Percentiles rank a stretch among this genome's conserved stretches.
Conservation (phyloP, 2,888 invertebrate genomes). For the Dynastes tityus region DNA sequence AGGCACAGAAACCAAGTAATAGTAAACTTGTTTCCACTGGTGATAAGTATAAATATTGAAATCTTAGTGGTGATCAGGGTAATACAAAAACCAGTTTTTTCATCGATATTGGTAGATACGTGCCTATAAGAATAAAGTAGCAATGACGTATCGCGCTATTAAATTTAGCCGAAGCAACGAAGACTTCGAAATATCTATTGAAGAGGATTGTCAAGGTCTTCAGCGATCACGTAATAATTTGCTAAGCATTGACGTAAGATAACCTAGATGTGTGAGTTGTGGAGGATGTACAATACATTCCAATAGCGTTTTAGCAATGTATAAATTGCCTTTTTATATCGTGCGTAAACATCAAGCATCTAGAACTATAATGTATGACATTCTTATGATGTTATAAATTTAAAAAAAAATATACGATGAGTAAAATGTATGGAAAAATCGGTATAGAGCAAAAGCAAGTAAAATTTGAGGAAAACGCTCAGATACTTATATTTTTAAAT, state of each 20-base stretch:
- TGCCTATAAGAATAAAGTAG: background rate
- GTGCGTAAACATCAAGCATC: too few relatives aligned
- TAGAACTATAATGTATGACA: too few relatives aligned
- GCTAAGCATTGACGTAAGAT: conserved; percentile 28
- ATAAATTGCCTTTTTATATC: too few relatives aligned
- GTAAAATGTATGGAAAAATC: too few relatives aligned
- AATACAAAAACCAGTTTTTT: conserved; percentile 25
- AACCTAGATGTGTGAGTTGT: conserved; percentile 15
- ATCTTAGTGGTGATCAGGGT: background rate
- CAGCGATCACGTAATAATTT: conserved; percentile 27
- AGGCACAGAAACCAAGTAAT: background rate
- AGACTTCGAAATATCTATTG: conserved; percentile 15
- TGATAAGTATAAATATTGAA: conserved; percentile 16
- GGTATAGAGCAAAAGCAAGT: too few relatives aligned
- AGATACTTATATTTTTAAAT: too few relatives aligned
- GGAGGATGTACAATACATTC: conserved; percentile 22
- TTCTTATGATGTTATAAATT: too few relatives aligned
- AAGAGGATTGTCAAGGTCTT: conserved; percentile 24
- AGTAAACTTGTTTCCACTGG: conserved; percentile 24
- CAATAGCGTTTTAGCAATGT: background rate
- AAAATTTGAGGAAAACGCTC: too few relatives aligned
- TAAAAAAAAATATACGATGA: too few relatives aligned
- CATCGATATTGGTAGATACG: background rate
- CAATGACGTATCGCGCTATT: background rate
- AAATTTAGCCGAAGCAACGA: conserved; percentile 7